Evolutionary conservation across 2,113 vertebrate genomes (phyloP), one percentile per base, ranked within the genome.

Genomic region (Phycodurus eques): DNA sequence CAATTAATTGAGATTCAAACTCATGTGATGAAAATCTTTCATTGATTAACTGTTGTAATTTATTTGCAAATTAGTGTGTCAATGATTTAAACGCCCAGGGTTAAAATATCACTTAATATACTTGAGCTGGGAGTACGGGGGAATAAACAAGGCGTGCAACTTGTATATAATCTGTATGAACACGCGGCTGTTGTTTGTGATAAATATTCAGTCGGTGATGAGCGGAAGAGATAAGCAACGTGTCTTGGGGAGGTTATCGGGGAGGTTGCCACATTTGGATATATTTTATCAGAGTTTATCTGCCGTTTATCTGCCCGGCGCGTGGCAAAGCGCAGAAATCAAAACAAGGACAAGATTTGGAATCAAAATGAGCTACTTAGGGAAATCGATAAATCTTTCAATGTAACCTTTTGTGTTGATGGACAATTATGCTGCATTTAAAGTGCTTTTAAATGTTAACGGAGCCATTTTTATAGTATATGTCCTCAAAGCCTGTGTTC

Each of bases 131-230:
- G 59, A 12, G 57, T 59, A 4, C 20, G 39, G 5, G 12, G 20
- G 42, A 66, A 39, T 65, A 75, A 63, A 72, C 74, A 79, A 78
- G 81, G 76, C 73, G 73, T 77, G 68, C 73, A 67, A 78, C 71
- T 76, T 84, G 87, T 85, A 75, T 80, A 79, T 83, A 82, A 85
- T 83, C 78, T 85, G 82, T 76, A 57, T 64, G 66, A 88, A 85
- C 79, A 80, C 68, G 15, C 83, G 89, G 84, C 88, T 93, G 92
- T 72, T 87, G 80, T 88, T 74, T 83, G 90, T 76, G 91, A 94
- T 94, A 93, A 93, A 94, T 93, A 94, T 93, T 91, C 91, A 92
- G 86, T 78, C 80, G 82, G 78, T 78, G 92, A 94, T 94, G 91
- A 90, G 91, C 91, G 90, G 75, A 87, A 80, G 67, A 84, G 92